A percentile compares a stretch with the other conserved stretches of the same genome.
These are phyloP conservation scores for Hypolimnas misippus DNA, from an alignment of 2,888 invertebrate genomes.

Conservation along the genomic window DNA sequence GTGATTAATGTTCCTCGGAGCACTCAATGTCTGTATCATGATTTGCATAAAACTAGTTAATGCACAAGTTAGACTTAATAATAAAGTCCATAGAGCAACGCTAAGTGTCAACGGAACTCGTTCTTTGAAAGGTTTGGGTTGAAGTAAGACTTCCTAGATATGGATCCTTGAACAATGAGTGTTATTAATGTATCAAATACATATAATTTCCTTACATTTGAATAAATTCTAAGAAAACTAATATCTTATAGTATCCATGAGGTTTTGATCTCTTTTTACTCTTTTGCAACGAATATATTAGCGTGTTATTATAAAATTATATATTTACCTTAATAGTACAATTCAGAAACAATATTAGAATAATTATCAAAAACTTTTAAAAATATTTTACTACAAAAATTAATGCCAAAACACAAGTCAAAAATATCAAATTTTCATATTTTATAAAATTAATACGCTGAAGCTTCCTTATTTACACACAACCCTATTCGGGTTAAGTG, in stretches of 20 bases:
- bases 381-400: background rate
- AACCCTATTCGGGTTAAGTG: conserved; percentile 41
- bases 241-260: too few relatives aligned
- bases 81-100: conserved; percentile 34
- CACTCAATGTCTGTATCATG: conserved; percentile 71
- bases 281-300: too few relatives aligned
- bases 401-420: background rate
- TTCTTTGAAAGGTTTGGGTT: conserved; percentile 18
- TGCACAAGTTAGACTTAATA: conserved; percentile 62
- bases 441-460: conserved; percentile 27
- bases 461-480: conserved; percentile 39
- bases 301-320: too few relatives aligned
- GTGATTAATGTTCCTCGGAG: conserved; percentile 75
- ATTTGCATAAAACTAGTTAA: conserved; percentile 80
- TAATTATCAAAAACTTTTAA: background rate
- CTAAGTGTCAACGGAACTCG: conserved; percentile 31
- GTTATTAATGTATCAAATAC: background rate
- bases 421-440: conserved; percentile 18
- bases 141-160: background rate
- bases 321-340: too few relatives aligned
- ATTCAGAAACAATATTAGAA: too few relatives aligned
- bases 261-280: too few relatives aligned
- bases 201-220: background rate
- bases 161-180: too few relatives aligned
- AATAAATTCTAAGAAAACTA: background rate